Conservation (phyloP, 2,888 invertebrate species). For the Sthenelais limicola region DNA sequence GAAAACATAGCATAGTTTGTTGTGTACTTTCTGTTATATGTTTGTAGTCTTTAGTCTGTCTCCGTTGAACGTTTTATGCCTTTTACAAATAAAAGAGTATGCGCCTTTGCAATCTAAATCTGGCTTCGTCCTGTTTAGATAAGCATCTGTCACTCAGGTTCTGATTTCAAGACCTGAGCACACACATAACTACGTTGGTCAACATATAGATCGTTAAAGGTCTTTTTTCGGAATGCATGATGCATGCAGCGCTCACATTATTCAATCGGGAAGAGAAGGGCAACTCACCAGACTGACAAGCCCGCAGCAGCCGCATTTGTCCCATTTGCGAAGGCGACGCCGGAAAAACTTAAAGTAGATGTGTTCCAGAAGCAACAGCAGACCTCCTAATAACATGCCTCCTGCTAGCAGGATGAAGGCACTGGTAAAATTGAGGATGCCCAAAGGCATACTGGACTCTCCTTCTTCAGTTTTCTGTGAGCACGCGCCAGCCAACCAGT, state of each 20-base stretch:
- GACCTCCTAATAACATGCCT: slow-evolving; percentile 91
- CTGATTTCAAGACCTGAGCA: no score
- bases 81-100: neutral
- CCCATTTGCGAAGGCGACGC: slow-evolving; percentile 72
- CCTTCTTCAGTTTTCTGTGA: slow-evolving; percentile 86
- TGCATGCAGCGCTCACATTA: no score
- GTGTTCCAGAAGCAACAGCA: slow-evolving; percentile 91
- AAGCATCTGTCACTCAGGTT: no score
- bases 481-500: slow-evolving; percentile 98
- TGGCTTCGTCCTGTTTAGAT: no score
- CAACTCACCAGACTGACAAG: slow-evolving; percentile 89
- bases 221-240: no score
- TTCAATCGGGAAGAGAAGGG: neutral
- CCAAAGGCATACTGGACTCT: slow-evolving; percentile 79
- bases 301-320: slow-evolving; percentile 92
- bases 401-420: slow-evolving; percentile 96
- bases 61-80: neutral
- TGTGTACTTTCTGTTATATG: neutral
- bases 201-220: no score
- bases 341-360: slow-evolving; percentile 89
- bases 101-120: no score
- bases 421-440: slow-evolving; percentile 89
- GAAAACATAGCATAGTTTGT: neutral
- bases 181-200: no score
- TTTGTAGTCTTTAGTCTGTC: no score